phyloP scores from a whole-genome alignment of 2,113 vertebrate genomes.

The Cervus canadensis region DNA sequence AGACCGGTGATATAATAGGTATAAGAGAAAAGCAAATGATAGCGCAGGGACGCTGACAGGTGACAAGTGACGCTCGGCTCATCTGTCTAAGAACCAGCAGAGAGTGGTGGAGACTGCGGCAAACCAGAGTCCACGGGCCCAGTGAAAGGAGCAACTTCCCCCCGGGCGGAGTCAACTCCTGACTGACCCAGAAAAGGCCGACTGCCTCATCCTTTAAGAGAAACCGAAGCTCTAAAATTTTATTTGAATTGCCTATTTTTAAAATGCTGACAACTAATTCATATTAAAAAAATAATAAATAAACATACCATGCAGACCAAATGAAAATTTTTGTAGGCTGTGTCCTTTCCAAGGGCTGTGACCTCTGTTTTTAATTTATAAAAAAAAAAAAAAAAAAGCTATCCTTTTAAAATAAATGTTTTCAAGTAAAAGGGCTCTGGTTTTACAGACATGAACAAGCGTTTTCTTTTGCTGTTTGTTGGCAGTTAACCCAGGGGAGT shows the following conservation, averaged over 20 bases:
- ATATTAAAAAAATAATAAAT: not conserved
- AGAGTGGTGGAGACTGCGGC: not conserved
- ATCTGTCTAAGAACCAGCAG: not conserved
- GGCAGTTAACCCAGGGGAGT: not conserved
- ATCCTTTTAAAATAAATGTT: not conserved
- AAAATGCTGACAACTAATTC: not conserved
- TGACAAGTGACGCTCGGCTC: fast-evolving
- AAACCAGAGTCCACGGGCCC: not conserved
- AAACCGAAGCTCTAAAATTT: not conserved
- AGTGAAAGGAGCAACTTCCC: not conserved
- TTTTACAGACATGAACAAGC: not conserved
- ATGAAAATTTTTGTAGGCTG: not conserved
- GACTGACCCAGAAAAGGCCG: not conserved
- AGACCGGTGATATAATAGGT: not conserved
- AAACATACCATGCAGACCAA: not conserved
- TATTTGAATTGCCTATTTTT: not conserved
- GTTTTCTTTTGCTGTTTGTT: not conserved
- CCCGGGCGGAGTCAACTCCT: not conserved
- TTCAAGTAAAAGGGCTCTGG: not conserved
- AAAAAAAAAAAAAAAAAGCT: not conserved
- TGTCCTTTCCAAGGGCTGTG: not conserved
- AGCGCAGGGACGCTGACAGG: not conserved
- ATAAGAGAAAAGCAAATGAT: not conserved
- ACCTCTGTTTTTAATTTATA: not conserved
- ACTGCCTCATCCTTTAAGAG: not conserved